phyloP scores from a whole-genome alignment of 2,113 vertebrate genomes.

The Butorides virescens region DNA sequence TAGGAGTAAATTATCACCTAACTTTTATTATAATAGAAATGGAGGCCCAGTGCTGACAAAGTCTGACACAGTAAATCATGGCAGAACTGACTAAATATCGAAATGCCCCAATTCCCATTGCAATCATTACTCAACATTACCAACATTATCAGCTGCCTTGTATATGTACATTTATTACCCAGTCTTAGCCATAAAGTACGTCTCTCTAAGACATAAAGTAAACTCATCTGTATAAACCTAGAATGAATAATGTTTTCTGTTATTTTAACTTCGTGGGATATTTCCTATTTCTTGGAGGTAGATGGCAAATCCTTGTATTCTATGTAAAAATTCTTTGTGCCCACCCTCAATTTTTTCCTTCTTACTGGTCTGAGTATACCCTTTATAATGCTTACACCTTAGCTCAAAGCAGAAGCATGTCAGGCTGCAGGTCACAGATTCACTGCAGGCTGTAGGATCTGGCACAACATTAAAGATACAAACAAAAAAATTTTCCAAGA shows the following conservation, averaged over 20 bases:
- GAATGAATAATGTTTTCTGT: neutral
- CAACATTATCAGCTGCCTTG: neutral
- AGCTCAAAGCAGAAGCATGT: neutral
- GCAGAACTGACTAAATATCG: neutral
- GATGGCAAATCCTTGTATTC: neutral
- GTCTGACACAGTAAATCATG: neutral
- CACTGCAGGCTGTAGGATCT: neutral
- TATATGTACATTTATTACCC: neutral
- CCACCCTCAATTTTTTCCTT: neutral
- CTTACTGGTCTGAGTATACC: neutral
- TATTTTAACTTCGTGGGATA: neutral
- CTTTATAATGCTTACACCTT: neutral
- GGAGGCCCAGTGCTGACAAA: neutral
- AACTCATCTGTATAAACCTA: neutral
- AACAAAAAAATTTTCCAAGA: neutral
- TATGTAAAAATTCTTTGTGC: rapidly evolving
- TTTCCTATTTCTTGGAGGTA: neutral
- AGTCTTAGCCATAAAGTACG: neutral
- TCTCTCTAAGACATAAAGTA: neutral
- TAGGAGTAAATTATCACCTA: neutral
- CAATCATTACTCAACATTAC: neutral
- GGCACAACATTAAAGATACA: neutral
- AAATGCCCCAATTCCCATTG: neutral
- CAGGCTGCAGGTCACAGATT: neutral
- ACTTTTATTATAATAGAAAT: neutral